Evolutionary conservation across 2,888 invertebrate genomes (phyloP), one percentile per base, ranked within the genome.

Genomic region (Notocelia uddmanniana): DNA sequence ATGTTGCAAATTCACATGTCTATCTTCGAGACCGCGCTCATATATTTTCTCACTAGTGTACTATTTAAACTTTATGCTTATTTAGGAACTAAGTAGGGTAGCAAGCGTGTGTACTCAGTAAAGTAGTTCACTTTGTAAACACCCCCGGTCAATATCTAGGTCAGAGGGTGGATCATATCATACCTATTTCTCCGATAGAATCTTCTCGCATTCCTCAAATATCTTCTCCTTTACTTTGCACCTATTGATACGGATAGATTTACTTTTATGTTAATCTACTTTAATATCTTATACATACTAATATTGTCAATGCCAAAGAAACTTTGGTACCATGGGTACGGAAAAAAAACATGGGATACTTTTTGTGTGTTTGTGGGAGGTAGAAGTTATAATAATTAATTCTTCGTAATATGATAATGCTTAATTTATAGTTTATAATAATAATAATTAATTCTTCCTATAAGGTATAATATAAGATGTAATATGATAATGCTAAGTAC

Each of bases 101-200:
- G 13, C 18, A 21, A 26, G 59, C 62, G 15, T 64, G 23, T 41
- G 64, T 41, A 23, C 62, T 50, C 37, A 54, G 54, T 37, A 54
- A 54, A 64, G 52, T 64, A 64, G 37, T 37, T 50, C 50, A 64
- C 34, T 64, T 21, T 64, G 64, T 64, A 52, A 52, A 64, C 64
- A 64, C 37, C 52, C 52, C 64, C 54, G 64, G 64, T 64, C 64
- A 64, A 64, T 54, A 64, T 54, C 64, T 64, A 19, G 54, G 64
- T 64, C 64, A 64, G 37, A 11, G 52, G 64, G 64, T 54, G 64
- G 37, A 64, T 64, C 37, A 64, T 64, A 64, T 64, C 52, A 64
- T 64, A n/a, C n/a, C n/a, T n/a, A 54, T 64, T 64, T 54, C 52
- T 37, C n/a, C 52, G 52, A 54, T 64, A 55, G 26, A 5, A 6